Evolutionary conservation across 2,888 invertebrate genomes (phyloP).

Genomic region (Macaria liturata): DNA sequence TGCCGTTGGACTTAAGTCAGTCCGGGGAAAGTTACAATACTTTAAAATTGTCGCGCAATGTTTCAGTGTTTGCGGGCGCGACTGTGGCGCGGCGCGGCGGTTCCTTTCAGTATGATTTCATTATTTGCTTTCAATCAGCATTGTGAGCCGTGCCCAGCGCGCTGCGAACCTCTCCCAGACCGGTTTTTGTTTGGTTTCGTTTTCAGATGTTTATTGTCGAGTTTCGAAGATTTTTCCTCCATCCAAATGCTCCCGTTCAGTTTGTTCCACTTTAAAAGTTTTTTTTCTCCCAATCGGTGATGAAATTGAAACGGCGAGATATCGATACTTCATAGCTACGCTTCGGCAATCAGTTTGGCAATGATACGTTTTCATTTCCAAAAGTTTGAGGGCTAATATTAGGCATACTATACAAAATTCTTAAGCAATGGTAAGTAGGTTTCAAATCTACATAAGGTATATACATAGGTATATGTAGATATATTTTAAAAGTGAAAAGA

Average conservation of each 20-base stretch:
- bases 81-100: conserved; percentile 40
- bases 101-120: conserved; percentile 78
- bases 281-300: not conserved
- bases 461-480: too few relatives aligned
- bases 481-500: too few relatives aligned
- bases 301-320: not conserved
- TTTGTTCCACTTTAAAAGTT: conserved; percentile 28
- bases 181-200: conserved; percentile 80
- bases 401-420: too few relatives aligned
- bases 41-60: conserved; percentile 55
- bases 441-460: too few relatives aligned
- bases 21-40: too few relatives aligned
- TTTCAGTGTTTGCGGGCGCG: conserved; percentile 74
- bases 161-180: conserved; percentile 48
- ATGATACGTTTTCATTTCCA: too few relatives aligned
- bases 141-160: conserved; percentile 61
- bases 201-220: conserved; percentile 76
- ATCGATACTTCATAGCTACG: not conserved
- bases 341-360: conserved; percentile 1
- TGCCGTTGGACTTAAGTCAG: too few relatives aligned
- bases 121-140: conserved; percentile 83
- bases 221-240: conserved; percentile 64
- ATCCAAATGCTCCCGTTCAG: conserved; percentile 31
- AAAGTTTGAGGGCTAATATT: too few relatives aligned
- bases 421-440: too few relatives aligned